These are phyloP conservation scores for Holothuria leucospilota DNA, from an alignment of 53 echinoderm and acorn worm species.

Conservation along the genomic window DNA sequence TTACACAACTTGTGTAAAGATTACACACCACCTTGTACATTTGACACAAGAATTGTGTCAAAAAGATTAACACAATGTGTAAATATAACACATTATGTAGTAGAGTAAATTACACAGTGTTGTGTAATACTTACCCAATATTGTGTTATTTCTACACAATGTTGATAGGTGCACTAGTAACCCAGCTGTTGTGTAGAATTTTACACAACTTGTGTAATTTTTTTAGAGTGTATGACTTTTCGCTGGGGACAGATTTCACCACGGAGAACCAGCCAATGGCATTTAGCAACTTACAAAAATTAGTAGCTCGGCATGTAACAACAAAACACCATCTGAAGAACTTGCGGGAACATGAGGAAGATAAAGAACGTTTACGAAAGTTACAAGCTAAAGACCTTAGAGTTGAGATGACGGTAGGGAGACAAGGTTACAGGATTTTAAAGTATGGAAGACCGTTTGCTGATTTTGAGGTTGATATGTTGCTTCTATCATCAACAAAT, in stretches of 20 bases:
- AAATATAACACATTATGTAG: no score
- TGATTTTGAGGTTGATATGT: slow-evolving; percentile 38
- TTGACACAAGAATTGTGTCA: no score
- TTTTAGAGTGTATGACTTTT: slow-evolving; percentile 48
- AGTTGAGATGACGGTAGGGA: slow-evolving; percentile 30
- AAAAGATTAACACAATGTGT: no score
- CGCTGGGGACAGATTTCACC: not conserved
- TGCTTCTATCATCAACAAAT: slow-evolving; percentile 19
- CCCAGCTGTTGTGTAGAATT: no score
- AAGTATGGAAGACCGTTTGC: no score
- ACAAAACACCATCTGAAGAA: not conserved
- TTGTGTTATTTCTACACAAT: no score
- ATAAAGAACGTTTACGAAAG: not conserved
- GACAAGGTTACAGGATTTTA: slow-evolving; percentile 30
- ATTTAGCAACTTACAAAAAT: not conserved
- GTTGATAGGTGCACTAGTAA: no score
- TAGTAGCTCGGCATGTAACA: not conserved
- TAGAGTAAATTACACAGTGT: no score
- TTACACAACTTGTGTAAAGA: no score
- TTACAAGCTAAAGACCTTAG: not conserved
- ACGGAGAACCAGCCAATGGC: not conserved
- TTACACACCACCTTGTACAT: no score
- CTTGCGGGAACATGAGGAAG: slow-evolving; percentile 3
- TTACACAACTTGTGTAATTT: no score
- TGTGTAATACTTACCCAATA: no score